Base-by-base conservation (phyloP, 92 coral and sea anemone species). In the Epizoanthus rinbou region DNA sequence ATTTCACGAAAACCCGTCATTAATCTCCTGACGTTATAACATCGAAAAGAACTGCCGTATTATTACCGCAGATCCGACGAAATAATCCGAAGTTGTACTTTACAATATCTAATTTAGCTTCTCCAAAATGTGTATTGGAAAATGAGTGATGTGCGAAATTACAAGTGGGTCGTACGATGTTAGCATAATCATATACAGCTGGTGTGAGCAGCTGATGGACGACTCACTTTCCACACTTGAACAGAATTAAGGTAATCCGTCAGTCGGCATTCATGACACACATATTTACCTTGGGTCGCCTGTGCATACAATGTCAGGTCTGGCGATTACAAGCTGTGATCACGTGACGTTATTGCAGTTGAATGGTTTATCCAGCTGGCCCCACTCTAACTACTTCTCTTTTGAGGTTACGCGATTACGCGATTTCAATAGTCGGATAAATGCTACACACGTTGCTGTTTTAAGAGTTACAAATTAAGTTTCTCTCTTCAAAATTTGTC, bases 301-400 rank as follows among this genome's bases (percentile, higher is more conserved):
- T 60, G 69, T 58, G 41, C 43, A 37, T 45, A 60, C 3, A 57
- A 35, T 2, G 33, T 17, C 5, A 33, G n/a, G 37, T 57, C 28
- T 1, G 66, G 23, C 81, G 33, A 57, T 76, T 50, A 33, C 69
- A 59, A n/a, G n/a, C 15, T n/a, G 35, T 21, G 37, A 31, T 57
- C 28, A 58, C 13, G 68, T 31, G 64, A 60, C 50, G n/a, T 58
- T 35, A 39, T 23, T 41, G 57, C 59, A 74, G 64, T 28, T 53
- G 14, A 53, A 56, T 59, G 57, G n/a, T 58, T 76, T 76, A 60
- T 60, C 45, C 69, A 76, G 69, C 81, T 76, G 81, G n/a, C 17
- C 17, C 16, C 35, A 28, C 31, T 16, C 21, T 19, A 18, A n/a
- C 31, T 16, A 10, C 53, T 4, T 9, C 16, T 39, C 57, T 35